phyloP scores from a whole-genome alignment of 92 coral and sea anemone genomes.

The Heteractis magnifica region DNA sequence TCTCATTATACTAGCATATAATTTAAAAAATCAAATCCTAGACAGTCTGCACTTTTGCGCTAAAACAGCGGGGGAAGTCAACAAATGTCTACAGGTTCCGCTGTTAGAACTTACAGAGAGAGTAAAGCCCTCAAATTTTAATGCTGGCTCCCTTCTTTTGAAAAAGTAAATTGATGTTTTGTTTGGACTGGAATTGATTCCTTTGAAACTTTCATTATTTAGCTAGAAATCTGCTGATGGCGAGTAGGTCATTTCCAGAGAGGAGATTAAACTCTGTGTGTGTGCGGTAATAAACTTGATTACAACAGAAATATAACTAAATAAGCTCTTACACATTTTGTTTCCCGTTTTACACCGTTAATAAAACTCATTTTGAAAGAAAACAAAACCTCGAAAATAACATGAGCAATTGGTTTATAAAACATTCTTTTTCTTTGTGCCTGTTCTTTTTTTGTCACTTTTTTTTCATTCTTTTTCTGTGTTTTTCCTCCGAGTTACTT shows the following conservation, averaged over 20 bases:
- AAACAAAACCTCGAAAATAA: not conserved
- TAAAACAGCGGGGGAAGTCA: slow-evolving; percentile 36
- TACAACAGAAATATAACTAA: not conserved
- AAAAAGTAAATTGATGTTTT: slow-evolving; percentile 41
- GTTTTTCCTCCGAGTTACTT: no score
- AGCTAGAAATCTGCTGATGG: not conserved
- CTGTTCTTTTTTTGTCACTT: not conserved
- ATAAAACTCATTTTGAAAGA: slow-evolving; percentile 1
- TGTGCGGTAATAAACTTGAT: not conserved
- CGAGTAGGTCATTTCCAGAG: slow-evolving; percentile 13
- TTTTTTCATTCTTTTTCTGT: not conserved
- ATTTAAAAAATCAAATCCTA: slow-evolving; percentile 10
- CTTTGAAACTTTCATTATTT: slow-evolving; percentile 21
- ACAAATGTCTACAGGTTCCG: slow-evolving; percentile 59
- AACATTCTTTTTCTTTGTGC: not conserved
- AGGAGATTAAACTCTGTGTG: not conserved
- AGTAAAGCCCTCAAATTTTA: slow-evolving; percentile 49
- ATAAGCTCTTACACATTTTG: not conserved
- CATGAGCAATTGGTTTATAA: slow-evolving; percentile 10
- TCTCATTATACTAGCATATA: not conserved
- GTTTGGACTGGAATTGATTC: slow-evolving; percentile 15
- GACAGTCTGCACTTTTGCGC: not conserved
- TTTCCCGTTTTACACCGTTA: slow-evolving; percentile 3
- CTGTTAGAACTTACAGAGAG: slow-evolving; percentile 50
- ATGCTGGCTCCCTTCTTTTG: slow-evolving; percentile 18